These are phyloP conservation scores for Philopedon plagiatum DNA, from an alignment of 2,888 invertebrate species.

Conservation along the genomic window DNA sequence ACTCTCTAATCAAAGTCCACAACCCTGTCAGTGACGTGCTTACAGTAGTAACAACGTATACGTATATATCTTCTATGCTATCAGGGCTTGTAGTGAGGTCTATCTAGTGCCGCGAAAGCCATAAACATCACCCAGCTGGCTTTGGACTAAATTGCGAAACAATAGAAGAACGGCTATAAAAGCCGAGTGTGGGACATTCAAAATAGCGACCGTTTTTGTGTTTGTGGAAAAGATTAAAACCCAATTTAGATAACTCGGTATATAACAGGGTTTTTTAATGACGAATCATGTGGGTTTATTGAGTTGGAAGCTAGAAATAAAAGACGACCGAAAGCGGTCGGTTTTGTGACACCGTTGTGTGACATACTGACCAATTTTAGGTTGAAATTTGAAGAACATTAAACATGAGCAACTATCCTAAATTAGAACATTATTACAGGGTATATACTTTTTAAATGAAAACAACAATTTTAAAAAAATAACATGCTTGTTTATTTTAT, in stretches of 20 bases:
- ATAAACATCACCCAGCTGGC: conserved; percentile 39
- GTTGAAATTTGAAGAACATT: too few species aligned
- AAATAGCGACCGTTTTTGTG: conserved; percentile 41
- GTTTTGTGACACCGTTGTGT: neutral
- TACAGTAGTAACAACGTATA: conserved; percentile 20
- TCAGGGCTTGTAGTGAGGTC: conserved; percentile 34
- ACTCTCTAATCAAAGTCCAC: neutral
- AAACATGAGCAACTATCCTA: too few species aligned
- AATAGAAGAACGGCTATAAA: conserved; percentile 40
- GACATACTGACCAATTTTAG: neutral
- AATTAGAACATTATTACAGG: too few species aligned
- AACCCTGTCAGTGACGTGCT: neutral
- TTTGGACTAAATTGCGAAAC: conserved; percentile 44
- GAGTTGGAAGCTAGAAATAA: neutral
- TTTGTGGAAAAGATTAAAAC: conserved; percentile 34
- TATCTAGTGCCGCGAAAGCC: conserved; percentile 36
- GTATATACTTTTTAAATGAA: too few species aligned
- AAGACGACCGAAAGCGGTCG: neutral
- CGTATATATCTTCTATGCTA: conserved; percentile 33
- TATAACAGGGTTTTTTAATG: conserved; percentile 17
- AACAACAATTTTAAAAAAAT: too few species aligned
- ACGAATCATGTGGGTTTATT: neutral
- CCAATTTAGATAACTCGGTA: conserved; percentile 39
- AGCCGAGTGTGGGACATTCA: conserved; percentile 29
- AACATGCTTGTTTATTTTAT: too few species aligned